Evolutionary conservation across 2,113 vertebrate species (phyloP).

Genomic region (Perca fluviatilis): DNA sequence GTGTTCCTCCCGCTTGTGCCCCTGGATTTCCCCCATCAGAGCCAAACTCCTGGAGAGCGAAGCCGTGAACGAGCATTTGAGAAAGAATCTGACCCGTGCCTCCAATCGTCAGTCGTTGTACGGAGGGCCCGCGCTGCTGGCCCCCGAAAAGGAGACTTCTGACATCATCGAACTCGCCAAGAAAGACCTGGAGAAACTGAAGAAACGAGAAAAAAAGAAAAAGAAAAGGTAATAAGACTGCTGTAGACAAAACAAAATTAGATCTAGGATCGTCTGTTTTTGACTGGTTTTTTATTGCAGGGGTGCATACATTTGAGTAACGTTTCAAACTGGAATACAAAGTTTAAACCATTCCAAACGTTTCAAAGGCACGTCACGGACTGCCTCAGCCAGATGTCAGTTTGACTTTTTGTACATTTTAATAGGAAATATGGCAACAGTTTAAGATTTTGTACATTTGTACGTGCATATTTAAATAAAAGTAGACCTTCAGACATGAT

Average conservation of each 20-base stretch:
- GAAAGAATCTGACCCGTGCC: conserved; percentile 91
- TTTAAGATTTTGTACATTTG: background rate
- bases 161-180: conserved; percentile 97
- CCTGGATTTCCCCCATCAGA: conserved; percentile 74
- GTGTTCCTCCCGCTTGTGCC: background rate
- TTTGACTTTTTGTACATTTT: background rate
- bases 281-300: background rate
- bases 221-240: conserved; percentile 90
- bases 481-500: background rate
- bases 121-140: conserved; percentile 85
- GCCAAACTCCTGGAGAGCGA: conserved; percentile 97
- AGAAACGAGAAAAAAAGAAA: conserved; percentile 95
- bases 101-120: conserved; percentile 89
- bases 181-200: conserved; percentile 97
- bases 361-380: background rate
- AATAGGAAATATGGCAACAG: background rate
- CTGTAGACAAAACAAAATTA: background rate
- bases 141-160: conserved; percentile 92
- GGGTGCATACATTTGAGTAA: background rate
- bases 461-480: background rate
- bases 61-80: conserved; percentile 93
- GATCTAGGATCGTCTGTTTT: background rate
- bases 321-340: conserved; percentile 22
- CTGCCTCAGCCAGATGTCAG: background rate
- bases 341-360: background rate